Evolutionary conservation across 2,888 invertebrate genomes (phyloP).

Genomic region (Octodonta nipae): DNA sequence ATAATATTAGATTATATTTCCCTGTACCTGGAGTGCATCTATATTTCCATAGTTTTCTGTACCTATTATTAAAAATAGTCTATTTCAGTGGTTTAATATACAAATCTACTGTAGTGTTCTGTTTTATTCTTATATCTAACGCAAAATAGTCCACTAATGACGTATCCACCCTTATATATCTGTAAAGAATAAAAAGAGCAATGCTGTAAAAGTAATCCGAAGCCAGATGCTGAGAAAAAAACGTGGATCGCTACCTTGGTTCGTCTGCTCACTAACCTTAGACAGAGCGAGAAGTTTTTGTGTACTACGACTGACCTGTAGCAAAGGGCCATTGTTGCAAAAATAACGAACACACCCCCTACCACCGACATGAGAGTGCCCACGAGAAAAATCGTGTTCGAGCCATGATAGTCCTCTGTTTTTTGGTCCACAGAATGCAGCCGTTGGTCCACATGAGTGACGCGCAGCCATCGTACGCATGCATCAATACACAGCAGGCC

Average conservation of each 20-base stretch:
- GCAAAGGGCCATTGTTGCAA: slow-evolving; percentile 97
- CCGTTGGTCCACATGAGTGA: slow-evolving; percentile 21
- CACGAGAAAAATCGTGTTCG: slow-evolving; percentile 94
- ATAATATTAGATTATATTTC: too few species aligned
- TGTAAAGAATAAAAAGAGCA: too few species aligned
- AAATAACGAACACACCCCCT: slow-evolving; percentile 97
- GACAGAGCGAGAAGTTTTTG: slow-evolving; percentile 96
- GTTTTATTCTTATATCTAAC: too few species aligned
- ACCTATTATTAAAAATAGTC: too few species aligned
- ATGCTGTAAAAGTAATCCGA: too few species aligned
- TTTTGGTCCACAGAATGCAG: slow-evolving; percentile 16
- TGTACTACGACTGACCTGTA: slow-evolving; percentile 99
- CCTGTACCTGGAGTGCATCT: too few species aligned
- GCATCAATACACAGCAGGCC: slow-evolving; percentile 46
- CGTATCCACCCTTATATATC: too few species aligned
- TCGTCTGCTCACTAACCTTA: slow-evolving; percentile 91
- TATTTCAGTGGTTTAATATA: too few species aligned
- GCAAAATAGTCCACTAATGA: too few species aligned
- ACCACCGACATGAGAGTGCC: slow-evolving; percentile 96
- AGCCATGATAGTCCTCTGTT: slow-evolving; percentile 93
- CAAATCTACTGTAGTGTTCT: too few species aligned
- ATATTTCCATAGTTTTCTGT: too few species aligned
- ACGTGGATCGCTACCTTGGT: slow-evolving; percentile 47
- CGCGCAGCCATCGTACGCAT: slow-evolving; percentile 33
- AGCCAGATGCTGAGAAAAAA: slow-evolving; percentile 31